Percentiles rank a stretch among this genome's conserved stretches.
phyloP scores from a whole-genome alignment of 2,113 vertebrate species.

The Chionis minor region DNA sequence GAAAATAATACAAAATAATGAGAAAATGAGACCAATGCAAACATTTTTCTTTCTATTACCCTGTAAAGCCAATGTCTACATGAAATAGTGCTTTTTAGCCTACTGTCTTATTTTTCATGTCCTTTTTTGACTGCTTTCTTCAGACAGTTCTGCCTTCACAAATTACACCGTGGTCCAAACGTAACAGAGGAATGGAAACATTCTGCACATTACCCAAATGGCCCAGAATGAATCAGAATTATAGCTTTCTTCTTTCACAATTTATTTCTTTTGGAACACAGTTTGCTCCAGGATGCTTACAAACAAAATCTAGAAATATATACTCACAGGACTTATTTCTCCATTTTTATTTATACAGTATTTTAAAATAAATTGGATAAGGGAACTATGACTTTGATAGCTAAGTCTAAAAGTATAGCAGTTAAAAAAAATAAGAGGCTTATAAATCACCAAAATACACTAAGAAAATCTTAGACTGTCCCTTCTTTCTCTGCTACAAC shows the following conservation, averaged over 20 bases:
- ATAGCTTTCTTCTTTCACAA: background rate
- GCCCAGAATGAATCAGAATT: background rate
- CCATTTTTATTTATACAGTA: background rate
- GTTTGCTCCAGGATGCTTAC: background rate
- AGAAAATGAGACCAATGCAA: rapidly evolving
- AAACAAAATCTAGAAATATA: background rate
- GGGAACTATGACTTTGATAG: background rate
- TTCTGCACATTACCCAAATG: background rate
- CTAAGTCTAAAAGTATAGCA: background rate
- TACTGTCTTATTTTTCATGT: background rate
- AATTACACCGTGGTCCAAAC: background rate
- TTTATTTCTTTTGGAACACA: background rate
- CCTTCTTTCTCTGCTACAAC: background rate
- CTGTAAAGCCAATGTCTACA: background rate
- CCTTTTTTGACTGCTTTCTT: background rate
- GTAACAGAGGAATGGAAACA: background rate
- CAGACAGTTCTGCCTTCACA: background rate
- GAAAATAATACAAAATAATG: background rate
- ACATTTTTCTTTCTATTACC: background rate
- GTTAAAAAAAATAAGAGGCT: background rate
- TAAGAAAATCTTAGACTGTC: too few relatives aligned
- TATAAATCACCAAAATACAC: background rate
- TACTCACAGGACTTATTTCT: background rate
- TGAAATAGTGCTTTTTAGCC: background rate
- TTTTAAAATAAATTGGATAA: background rate